A percentile compares a stretch with the other conserved stretches of the same genome.
Evolutionary conservation across 2,888 invertebrate species (phyloP).

Genomic region (Drosophila affinis): DNA sequence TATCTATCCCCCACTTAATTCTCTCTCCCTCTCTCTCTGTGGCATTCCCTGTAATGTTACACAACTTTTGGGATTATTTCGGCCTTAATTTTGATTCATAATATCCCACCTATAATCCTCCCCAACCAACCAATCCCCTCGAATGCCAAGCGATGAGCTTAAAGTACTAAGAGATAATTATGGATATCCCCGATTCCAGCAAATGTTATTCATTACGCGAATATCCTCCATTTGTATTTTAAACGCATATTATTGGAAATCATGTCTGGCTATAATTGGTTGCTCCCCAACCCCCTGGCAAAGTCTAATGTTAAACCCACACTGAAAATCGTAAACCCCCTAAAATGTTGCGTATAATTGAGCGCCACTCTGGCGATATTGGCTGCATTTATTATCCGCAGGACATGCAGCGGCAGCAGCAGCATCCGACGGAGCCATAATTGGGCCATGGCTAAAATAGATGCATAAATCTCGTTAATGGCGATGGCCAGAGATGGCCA

Average conservation of each 20-base stretch:
- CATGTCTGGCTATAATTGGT: not conserved
- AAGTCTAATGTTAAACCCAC: not conserved
- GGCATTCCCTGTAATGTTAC: no score
- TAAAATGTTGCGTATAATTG: not conserved
- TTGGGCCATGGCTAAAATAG: constrained; percentile 61
- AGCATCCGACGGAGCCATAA: constrained; percentile 33
- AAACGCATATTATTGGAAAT: not conserved
- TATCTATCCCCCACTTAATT: no score
- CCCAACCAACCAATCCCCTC: not conserved
- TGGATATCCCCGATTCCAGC: not conserved
- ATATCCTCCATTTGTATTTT: not conserved
- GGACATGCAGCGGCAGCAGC: constrained; percentile 18
- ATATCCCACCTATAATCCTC: not conserved
- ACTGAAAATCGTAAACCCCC: not conserved
- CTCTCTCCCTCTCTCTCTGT: no score
- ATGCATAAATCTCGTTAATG: constrained; percentile 66
- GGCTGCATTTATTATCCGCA: constrained; percentile 32
- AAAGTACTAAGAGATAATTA: not conserved
- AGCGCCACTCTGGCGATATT: constrained; percentile 13
- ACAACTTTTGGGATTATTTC: no score
- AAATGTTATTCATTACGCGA: not conserved
- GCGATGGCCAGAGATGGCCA: constrained; percentile 14
- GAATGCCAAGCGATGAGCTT: no score
- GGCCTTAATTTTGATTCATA: not conserved
- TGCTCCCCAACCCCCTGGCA: not conserved